phyloP scores from a whole-genome alignment of 2,113 vertebrate genomes.

The Aplodontia rufa region DNA sequence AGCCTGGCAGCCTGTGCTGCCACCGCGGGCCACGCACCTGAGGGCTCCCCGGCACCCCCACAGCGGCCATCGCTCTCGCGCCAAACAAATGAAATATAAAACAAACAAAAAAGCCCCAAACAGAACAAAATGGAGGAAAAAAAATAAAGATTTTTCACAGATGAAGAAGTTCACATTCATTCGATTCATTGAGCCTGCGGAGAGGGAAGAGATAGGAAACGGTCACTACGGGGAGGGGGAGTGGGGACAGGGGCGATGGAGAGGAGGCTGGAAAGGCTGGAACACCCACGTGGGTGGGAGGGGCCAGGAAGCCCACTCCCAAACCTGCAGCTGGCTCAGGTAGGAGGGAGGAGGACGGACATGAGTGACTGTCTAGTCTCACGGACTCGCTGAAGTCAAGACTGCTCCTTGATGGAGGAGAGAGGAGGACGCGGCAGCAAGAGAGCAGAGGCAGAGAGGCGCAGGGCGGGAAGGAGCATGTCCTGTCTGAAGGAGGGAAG shows the following conservation, averaged over 20 bases:
- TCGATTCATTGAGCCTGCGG: conserved; percentile 85
- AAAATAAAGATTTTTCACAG: conserved; percentile 80
- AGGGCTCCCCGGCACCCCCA: conserved; percentile 11
- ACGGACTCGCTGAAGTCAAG: conserved; percentile 22
- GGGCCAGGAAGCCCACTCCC: conserved; percentile 36
- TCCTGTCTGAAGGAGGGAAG: background rate
- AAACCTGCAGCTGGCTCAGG: background rate
- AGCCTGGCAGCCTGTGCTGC: background rate
- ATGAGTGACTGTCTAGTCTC: conserved; percentile 45
- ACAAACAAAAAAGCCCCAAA: conserved; percentile 54
- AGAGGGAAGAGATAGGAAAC: conserved; percentile 79
- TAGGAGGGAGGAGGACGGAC: background rate
- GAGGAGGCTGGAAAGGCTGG: background rate
- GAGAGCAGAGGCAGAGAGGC: background rate
- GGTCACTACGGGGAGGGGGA: conserved; percentile 66
- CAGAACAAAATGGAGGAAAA: conserved; percentile 74
- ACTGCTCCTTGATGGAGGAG: conserved; percentile 47
- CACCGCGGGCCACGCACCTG: background rate
- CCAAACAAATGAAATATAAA: conserved; percentile 58
- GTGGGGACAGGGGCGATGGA: background rate
- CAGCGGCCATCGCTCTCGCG: conserved; percentile 64
- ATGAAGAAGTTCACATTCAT: conserved; percentile 84
- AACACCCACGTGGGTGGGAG: background rate
- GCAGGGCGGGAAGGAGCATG: background rate
- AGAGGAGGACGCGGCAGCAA: background rate